Conservation (phyloP, 2,113 vertebrate genomes). For the Sturnus vulgaris region DNA sequence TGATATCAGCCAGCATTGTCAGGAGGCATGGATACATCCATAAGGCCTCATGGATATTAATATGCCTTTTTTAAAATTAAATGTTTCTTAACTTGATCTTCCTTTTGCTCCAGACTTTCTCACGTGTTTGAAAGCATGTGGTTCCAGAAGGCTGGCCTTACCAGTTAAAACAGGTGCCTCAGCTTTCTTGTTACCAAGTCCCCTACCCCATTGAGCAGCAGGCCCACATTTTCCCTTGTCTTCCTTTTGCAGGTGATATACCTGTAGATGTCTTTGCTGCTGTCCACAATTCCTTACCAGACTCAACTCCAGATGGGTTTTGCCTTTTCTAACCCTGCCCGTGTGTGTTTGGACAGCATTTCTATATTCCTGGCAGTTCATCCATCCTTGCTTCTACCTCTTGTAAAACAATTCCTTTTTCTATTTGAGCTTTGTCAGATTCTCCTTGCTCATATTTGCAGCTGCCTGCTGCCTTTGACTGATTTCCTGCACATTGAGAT, state of each 20-base stretch:
- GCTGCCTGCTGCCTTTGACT: background rate
- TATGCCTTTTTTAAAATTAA: too few species aligned
- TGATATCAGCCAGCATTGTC: background rate
- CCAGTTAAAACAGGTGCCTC: background rate
- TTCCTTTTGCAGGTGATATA: background rate
- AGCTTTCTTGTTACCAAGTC: background rate
- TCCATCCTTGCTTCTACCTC: background rate
- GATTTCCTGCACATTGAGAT: background rate
- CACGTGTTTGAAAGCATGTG: background rate
- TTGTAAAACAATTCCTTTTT: background rate
- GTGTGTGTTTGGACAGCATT: background rate
- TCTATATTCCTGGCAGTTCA: background rate
- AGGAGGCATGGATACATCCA: background rate
- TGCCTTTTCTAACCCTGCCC: background rate
- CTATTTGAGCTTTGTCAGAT: background rate
- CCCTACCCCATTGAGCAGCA: background rate
- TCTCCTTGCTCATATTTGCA: background rate
- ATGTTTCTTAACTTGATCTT: background rate
- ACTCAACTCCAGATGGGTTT: background rate
- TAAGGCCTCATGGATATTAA: background rate
- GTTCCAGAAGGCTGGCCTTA: background rate
- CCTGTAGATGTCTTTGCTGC: background rate
- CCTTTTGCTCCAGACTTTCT: background rate
- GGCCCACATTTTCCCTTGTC: background rate
- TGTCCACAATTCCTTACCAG: background rate